phyloP scores from a whole-genome alignment of 2,888 invertebrate species.

The Rhodophaea formosa region DNA sequence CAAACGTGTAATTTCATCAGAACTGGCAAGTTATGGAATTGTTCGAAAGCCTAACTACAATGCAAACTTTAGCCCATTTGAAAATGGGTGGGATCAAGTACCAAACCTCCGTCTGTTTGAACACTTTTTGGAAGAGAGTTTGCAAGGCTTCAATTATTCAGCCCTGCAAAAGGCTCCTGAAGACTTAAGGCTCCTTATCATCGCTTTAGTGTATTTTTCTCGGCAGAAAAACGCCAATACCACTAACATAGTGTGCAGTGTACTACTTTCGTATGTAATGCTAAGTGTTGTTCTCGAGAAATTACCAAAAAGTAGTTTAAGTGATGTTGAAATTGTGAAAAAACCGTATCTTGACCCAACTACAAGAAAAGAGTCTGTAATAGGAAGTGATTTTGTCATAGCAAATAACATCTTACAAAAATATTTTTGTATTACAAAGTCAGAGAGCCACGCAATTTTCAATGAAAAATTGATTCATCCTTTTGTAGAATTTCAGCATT shows the following conservation, averaged over 20 bases:
- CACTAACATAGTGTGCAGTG: slow-evolving; percentile 33
- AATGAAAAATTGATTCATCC: slow-evolving; percentile 29
- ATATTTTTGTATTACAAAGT: slow-evolving; percentile 26
- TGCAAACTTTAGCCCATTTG: slow-evolving; percentile 36
- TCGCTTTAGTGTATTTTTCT: slow-evolving; percentile 41
- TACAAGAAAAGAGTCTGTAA: slow-evolving; percentile 22
- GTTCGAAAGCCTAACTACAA: slow-evolving; percentile 35
- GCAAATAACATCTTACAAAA: slow-evolving; percentile 25
- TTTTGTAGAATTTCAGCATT: slow-evolving; percentile 41
- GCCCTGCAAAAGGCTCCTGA: slow-evolving; percentile 31
- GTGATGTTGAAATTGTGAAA: not conserved
- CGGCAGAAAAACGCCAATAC: slow-evolving; percentile 30
- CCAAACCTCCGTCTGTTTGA: slow-evolving; percentile 30
- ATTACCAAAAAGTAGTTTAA: not conserved
- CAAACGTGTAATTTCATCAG: not conserved
- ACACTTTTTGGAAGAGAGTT: slow-evolving; percentile 31
- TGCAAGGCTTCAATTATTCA: slow-evolving; percentile 26
- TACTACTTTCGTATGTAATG: slow-evolving; percentile 40
- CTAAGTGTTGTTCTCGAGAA: slow-evolving; percentile 31
- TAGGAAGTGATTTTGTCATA: slow-evolving; percentile 25
- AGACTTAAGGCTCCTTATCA: slow-evolving; percentile 37
- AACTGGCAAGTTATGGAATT: slow-evolving; percentile 2
- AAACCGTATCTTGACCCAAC: slow-evolving; percentile 13
- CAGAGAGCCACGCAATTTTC: slow-evolving; percentile 29
- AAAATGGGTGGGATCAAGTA: slow-evolving; percentile 44